Evolutionary conservation across 2,888 invertebrate species (phyloP).

Genomic region (Euphydryas editha): DNA sequence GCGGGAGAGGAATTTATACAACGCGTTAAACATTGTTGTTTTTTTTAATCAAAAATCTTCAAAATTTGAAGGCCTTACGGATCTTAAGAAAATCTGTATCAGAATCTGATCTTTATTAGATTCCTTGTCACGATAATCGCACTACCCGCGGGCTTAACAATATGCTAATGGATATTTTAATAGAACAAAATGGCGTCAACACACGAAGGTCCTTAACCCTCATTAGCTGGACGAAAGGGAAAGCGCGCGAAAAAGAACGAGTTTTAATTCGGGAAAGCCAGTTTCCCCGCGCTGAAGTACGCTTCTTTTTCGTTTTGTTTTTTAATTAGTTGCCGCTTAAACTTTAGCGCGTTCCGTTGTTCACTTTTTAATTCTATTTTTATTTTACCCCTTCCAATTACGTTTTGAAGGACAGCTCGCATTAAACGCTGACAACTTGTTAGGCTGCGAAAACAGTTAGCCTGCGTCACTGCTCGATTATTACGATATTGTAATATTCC

Average conservation of each 20-base stretch:
- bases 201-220: slow-evolving; percentile 69
- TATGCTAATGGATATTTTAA: slow-evolving; percentile 48
- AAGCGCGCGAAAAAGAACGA: slow-evolving; percentile 70
- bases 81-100: background rate
- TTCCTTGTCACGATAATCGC: slow-evolving; percentile 25
- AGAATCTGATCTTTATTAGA: background rate
- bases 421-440: slow-evolving; percentile 48
- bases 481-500: slow-evolving; percentile 18
- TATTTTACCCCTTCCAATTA: slow-evolving; percentile 50
- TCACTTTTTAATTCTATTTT: slow-evolving; percentile 59
- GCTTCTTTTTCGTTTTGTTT: slow-evolving; percentile 69
- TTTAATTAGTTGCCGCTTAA: slow-evolving; percentile 78
- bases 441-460: slow-evolving; percentile 42
- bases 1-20: too few species aligned
- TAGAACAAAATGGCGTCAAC: slow-evolving; percentile 55
- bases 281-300: slow-evolving; percentile 63
- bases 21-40: too few species aligned
- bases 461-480: slow-evolving; percentile 22
- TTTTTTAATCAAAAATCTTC: too few species aligned
- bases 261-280: slow-evolving; percentile 71
- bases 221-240: slow-evolving; percentile 75
- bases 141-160: slow-evolving; percentile 30
- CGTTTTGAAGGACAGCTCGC: slow-evolving; percentile 49
- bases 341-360: slow-evolving; percentile 67
- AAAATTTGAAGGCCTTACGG: too few species aligned